These are phyloP conservation scores for Ciconia boyciana DNA, from an alignment of 2,113 vertebrate genomes.

Conservation along the genomic window DNA sequence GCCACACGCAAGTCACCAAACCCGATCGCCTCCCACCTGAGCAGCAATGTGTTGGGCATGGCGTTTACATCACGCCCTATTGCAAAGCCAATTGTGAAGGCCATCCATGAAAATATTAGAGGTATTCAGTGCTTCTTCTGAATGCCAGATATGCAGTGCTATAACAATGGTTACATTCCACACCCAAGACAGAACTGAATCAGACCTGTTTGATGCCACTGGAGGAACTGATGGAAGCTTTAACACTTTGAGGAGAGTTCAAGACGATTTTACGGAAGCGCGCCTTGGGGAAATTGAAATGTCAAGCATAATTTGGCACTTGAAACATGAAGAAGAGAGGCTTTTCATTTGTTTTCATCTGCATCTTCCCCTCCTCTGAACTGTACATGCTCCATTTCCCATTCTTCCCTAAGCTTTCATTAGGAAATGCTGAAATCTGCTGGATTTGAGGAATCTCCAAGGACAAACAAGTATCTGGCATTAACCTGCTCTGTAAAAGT, in stretches of 20 bases:
- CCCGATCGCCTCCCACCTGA: background rate
- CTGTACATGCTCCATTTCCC: conserved; percentile 11
- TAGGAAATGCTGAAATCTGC: conserved; percentile 31
- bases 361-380: conserved; percentile 40
- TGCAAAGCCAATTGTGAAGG: background rate
- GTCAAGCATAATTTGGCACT: conserved; percentile 76
- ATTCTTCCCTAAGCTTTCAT: conserved; percentile 34
- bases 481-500: conserved; percentile 49
- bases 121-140: background rate
- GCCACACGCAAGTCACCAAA: background rate
- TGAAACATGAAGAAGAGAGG: conserved; percentile 66
- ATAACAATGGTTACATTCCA: background rate
- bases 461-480: conserved; percentile 46
- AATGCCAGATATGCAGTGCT: background rate
- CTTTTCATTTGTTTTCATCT: conserved; percentile 67
- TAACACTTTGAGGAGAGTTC: conserved; percentile 67
- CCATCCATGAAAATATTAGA: background rate
- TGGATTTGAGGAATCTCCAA: conserved; percentile 45
- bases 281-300: conserved; percentile 75
- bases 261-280: conserved; percentile 62
- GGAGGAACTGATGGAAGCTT: conserved; percentile 53
- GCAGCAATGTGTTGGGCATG: fast-evolving
- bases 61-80: fast-evolving
- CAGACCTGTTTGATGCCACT: conserved; percentile 24
- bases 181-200: background rate